Evolutionary conservation across 2,113 vertebrate genomes (phyloP), one percentile per base, ranked within the genome.

Genomic region (Paramormyrops kingsleyae): DNA sequence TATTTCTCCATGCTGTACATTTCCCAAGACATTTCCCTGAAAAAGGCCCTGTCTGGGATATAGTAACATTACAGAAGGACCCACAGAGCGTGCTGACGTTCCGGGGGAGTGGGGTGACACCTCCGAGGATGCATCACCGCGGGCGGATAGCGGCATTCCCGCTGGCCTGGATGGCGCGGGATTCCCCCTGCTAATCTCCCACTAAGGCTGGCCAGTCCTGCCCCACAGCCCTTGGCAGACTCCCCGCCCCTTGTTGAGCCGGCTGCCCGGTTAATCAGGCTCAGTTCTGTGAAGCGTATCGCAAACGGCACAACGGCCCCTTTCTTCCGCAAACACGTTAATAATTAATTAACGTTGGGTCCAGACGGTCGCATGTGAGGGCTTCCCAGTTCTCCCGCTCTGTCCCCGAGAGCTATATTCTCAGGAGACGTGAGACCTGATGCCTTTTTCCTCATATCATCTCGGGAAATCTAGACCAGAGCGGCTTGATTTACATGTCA

Each of bases 401-500:
- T 88, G 80, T 88, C 94, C 93, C 93, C 94, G 93, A 91, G 92
- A 84, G 90, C 88, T 52, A 84, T 84, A 49, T 89, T 90, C 88
- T 90, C 91, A 92, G 89, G 91, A 91, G 92, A 93, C 92, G 89
- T 89, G 70, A 89, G 90, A 85, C 91, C 91, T 91, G 91, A 42
- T 53, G 74, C 59, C 88, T 52, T 95, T 96, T 94, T 95, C 94
- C 94, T 94, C 95, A 89, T 91, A 88, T 92, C 90, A 94, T 94
- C 62, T 94, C 94, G 91, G 89, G 89, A 74, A 92, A 94, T 94
- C 94, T 88, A 5, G 50, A 94, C 94, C 94, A 87, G 95, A 95
- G 95, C 92, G 87, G 91, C 92, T 91, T 92, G 94, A 95, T 95
- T 96, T 96, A 94, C 95, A 95, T 96, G 94, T 94, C 93, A 95